phyloP scores from a whole-genome alignment of 2,113 vertebrate species.

The Sinocyclocheilus maitianheensis region DNA sequence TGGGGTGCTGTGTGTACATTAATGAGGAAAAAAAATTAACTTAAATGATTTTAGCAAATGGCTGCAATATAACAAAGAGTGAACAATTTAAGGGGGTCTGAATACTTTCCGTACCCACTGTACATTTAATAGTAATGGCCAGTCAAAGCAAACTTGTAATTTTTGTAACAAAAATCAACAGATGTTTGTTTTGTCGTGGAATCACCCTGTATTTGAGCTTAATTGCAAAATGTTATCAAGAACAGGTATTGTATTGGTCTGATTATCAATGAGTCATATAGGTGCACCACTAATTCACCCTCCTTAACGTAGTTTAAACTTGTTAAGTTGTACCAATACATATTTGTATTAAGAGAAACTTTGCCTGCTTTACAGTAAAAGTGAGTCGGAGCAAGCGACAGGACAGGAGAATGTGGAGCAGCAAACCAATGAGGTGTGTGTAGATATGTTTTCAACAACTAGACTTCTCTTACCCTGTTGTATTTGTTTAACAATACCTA shows the following conservation, averaged over 20 bases:
- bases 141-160: background rate
- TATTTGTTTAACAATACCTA: background rate
- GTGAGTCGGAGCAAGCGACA: conserved; percentile 66
- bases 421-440: conserved; percentile 55
- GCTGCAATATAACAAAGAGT: no score
- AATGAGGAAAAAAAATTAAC: no score
- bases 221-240: background rate
- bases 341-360: background rate
- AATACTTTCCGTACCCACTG: no score
- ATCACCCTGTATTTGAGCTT: background rate
- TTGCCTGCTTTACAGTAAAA: conserved; percentile 56
- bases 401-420: conserved; percentile 66
- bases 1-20: no score
- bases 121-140: background rate
- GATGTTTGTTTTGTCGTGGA: background rate
- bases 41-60: no score
- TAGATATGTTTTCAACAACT: background rate
- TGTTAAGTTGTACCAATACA: background rate
- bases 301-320: background rate
- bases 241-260: background rate
- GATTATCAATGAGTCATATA: background rate
- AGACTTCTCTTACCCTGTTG: background rate
- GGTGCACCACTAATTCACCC: background rate
- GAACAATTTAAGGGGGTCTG: no score
- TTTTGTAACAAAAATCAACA: background rate